Base-by-base conservation (phyloP, 2,113 vertebrate species). In the Perca schrenkii region DNA sequence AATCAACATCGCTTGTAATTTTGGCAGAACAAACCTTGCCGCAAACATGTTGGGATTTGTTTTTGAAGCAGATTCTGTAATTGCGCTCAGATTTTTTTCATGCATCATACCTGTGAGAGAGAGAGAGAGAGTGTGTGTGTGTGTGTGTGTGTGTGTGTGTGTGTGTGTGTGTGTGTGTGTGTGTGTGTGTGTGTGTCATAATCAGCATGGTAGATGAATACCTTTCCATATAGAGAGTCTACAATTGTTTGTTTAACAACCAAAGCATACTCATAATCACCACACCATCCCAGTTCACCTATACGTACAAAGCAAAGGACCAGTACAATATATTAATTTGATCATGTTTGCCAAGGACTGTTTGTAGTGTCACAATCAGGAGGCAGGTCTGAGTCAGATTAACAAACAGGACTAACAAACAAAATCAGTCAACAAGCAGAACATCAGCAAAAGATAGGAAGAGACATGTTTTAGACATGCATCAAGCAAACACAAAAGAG, bases 401-500 rank as follows among this genome's bases (percentile, higher is more conserved):
- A 67, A 13, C 53, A 52, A 50, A 62, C 22, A 34, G 31, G 31
- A 34, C 31, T 34, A 34, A 34, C 6, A 34, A 34, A 68, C 19
- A 4, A 54, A 53, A 28, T 17, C 36, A 43, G 4, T 69, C 56
- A 71, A 5, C 46, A 75, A 13, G 34, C 52, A 71, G 36, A 46
- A 71, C 4, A 19, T 71, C 36, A 12, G 34, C 16, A 46, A 31
- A 25, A 40, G 0, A 53, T 8, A 13, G 21, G 4, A 19, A 54
- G n/a, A 43, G 28, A 62, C 25, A 61, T 46, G 64, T 61, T 46
- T 47, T 21, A 62, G n/a, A 8, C 52, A 31, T 61, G 17, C 46
- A 67, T 67, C n/a, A 66, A 43, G 15, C 46, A 73, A 67, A 78
- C 46, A n/a, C 21, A 63, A 19, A 46, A 47, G 3, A 72, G 25